Base-by-base conservation (phyloP, 2,888 invertebrate species). In the Euplexia lucipara region DNA sequence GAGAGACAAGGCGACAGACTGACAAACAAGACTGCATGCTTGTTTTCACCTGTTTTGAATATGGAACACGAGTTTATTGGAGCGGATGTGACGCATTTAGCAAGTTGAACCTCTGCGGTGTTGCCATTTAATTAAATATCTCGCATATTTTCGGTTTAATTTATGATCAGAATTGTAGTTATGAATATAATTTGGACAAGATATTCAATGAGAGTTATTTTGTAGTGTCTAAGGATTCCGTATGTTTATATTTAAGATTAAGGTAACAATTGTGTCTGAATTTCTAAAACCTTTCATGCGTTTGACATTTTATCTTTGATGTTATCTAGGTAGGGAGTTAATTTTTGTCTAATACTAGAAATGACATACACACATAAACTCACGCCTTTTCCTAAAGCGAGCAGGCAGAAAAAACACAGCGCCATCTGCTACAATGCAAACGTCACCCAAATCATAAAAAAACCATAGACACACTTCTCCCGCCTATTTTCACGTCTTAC, bases 61-160 rank as follows among this genome's bases (percentile, higher is more conserved):
- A 58, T 56, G 76, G 60, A 64, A 62, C 61, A 65, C 35, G 44
- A 63, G 64, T 77, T 65, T 73, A 70, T 70, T 68, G 51, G 51
- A 52, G 42, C 70, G 76, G 69, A 73, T 53, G 47, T 73, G 60
- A 75, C 64, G 63, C 68, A 58, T 75, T 78, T 70, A 75, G 47
- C 48, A 53, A 52, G 49, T 44, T 39, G 18, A 69, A 61, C 44
- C 51, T 51, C 57, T 63, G 52, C 47, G 18, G 52, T 51, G 61
- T 62, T 61, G 56, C 57, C 56, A 64, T 64, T 35, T 59, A 58
- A 70, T 70, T 66, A 45, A 61, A 45, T 69, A 63, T 58, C 44
- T 53, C 59, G 47, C 54, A 60, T 57, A 47, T 75, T 57, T 61
- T 72, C 49, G n/a, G 14, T 22, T 47, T 41, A 75, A 68, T 81